Evolutionary conservation across 1,140 invertebrate species (phyloP).

Genomic region (Euura lappo): DNA sequence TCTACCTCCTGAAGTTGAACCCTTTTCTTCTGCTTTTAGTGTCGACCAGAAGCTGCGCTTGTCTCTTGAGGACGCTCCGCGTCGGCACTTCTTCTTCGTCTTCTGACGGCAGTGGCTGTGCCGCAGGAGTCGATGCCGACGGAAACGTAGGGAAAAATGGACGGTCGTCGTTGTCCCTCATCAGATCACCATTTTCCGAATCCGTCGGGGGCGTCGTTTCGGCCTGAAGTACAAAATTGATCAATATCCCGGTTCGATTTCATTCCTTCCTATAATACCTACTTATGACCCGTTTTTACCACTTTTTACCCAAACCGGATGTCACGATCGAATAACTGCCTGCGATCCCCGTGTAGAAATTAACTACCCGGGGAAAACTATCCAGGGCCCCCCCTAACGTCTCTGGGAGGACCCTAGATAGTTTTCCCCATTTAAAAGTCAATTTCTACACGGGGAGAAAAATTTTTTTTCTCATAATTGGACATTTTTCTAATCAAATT

Average conservation of each 20-base stretch:
- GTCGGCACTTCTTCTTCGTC: slow-evolving; percentile 86
- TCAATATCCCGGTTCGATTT: neutral
- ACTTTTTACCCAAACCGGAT: too few species aligned
- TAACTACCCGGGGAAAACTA: too few species aligned
- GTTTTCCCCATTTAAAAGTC: too few species aligned
- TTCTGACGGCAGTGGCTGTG: slow-evolving; percentile 64
- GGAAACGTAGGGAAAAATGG: slow-evolving; percentile 52
- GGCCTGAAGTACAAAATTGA: slow-evolving; percentile 29
- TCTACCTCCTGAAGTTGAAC: slow-evolving; percentile 56
- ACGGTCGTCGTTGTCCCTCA: slow-evolving; percentile 30
- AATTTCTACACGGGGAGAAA: too few species aligned
- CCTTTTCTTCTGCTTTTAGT: slow-evolving; percentile 81
- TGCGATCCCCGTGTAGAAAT: too few species aligned
- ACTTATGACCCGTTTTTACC: too few species aligned
- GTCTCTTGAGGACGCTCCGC: slow-evolving; percentile 77
- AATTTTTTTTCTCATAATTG: too few species aligned
- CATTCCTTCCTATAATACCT: too few species aligned
- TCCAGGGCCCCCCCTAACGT: too few species aligned
- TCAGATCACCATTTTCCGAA: slow-evolving; percentile 33
- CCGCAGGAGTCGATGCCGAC: slow-evolving; percentile 35
- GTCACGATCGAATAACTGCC: too few species aligned
- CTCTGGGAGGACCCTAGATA: too few species aligned
- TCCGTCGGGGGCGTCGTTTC: slow-evolving; percentile 37
- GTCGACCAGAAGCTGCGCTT: slow-evolving; percentile 83
- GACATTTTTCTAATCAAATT: too few species aligned